A percentile compares a stretch with the other conserved stretches of the same genome.
phyloP scores from a whole-genome alignment of 2,113 vertebrate species.

The Eretmochelys imbricata region DNA sequence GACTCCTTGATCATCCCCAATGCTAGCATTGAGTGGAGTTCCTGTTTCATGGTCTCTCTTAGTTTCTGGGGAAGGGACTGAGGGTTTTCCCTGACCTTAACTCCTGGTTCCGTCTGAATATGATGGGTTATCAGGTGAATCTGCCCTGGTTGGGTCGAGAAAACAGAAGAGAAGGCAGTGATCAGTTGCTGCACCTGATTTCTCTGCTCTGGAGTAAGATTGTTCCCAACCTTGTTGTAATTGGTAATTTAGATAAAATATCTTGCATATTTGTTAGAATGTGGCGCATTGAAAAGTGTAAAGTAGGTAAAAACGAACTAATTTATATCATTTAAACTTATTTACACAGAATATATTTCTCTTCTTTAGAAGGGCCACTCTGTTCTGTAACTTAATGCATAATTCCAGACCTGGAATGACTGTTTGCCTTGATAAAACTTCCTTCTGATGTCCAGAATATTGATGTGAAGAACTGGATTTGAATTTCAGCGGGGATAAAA shows the following conservation, averaged over 20 bases:
- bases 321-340: fast-evolving
- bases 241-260: fast-evolving
- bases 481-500: background rate
- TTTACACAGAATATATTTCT: background rate
- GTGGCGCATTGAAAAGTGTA: background rate
- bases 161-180: no score
- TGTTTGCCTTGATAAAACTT: background rate
- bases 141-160: no score
- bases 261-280: fast-evolving
- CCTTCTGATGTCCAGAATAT: background rate
- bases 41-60: no score
- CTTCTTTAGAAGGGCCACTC: background rate
- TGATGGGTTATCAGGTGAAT: no score
- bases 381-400: background rate
- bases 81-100: no score
- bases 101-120: no score
- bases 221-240: background rate
- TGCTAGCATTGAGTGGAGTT: no score
- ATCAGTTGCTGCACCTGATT: no score
- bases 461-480: fast-evolving
- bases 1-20: no score
- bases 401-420: background rate
- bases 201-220: no score
- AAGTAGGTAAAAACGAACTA: fast-evolving
- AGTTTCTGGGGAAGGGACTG: no score